phyloP scores from a whole-genome alignment of 1,140 invertebrate species.

The Anastatus disparis region DNA sequence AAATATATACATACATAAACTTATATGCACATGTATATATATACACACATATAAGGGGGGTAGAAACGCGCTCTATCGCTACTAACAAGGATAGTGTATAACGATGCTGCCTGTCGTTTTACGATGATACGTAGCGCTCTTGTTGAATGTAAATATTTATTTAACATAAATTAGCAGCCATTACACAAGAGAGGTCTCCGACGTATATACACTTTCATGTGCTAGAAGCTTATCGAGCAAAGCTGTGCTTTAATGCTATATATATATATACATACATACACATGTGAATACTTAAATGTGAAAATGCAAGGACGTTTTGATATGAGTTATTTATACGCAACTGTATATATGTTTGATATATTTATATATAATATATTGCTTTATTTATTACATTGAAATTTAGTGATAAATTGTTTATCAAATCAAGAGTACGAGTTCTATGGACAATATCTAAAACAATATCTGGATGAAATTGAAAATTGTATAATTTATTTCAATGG shows the following conservation, averaged over 20 bases:
- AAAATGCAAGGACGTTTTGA: slow-evolving; percentile 5
- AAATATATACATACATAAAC: neutral
- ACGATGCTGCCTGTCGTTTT: slow-evolving; percentile 36
- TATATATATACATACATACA: neutral
- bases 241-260: neutral
- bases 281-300: neutral
- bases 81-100: neutral
- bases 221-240: slow-evolving; percentile 5
- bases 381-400: too few relatives aligned
- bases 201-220: too few relatives aligned
- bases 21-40: neutral
- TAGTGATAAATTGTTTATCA: too few relatives aligned
- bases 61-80: slow-evolving; percentile 18
- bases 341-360: too few relatives aligned
- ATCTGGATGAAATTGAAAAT: too few relatives aligned
- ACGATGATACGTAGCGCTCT: slow-evolving; percentile 47
- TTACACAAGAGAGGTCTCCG: slow-evolving; percentile 37
- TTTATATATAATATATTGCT: too few relatives aligned
- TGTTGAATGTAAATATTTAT: slow-evolving; percentile 50
- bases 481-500: too few relatives aligned
- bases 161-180: slow-evolving; percentile 54
- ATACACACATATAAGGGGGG: neutral
- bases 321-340: too few relatives aligned
- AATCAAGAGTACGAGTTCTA: too few relatives aligned
- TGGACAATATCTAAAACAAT: too few relatives aligned